A percentile compares a stretch with the other conserved stretches of the same genome.
Conservation (phyloP, 2,797 vertebrate genomes). For the Macropodus opercularis region DNA sequence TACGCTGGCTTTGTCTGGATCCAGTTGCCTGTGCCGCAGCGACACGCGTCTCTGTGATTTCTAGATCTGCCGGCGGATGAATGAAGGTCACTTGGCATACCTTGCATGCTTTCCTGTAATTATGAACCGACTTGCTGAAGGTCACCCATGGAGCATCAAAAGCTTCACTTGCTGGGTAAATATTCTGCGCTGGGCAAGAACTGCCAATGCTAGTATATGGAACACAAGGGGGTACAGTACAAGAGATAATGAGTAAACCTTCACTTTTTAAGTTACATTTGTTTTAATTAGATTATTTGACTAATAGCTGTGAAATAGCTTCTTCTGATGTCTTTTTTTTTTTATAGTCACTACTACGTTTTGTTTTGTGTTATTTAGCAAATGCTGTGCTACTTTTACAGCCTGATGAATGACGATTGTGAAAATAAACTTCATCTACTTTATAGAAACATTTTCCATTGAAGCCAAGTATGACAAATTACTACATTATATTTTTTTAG, state of each 20-base stretch:
- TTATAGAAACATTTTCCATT: constrained; percentile 1
- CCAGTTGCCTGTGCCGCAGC: constrained; percentile 74
- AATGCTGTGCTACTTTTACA: no score
- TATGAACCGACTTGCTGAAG: constrained; percentile 70
- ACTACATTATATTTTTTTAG: not conserved
- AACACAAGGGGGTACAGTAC: not conserved
- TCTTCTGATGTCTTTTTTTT: not conserved
- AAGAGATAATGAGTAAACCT: not conserved
- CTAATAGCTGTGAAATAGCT: not conserved
- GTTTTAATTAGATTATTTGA: not conserved
- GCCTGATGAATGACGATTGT: no score
- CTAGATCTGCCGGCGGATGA: constrained; percentile 71
- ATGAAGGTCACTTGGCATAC: constrained; percentile 69
- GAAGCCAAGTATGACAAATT: constrained; percentile 4
- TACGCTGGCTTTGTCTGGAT: constrained; percentile 79
- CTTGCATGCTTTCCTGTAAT: constrained; percentile 70
- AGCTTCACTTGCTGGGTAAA: constrained; percentile 3
- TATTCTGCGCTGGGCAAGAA: not conserved
- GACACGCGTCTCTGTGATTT: constrained; percentile 73
- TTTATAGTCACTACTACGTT: not conserved
- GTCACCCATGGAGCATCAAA: constrained; percentile 70
- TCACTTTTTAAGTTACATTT: not conserved
- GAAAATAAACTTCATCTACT: no score
- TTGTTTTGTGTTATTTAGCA: no score
- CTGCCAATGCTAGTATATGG: not conserved